Base-by-base conservation (phyloP, 2,113 vertebrate species). In the Chamaea fasciata region DNA sequence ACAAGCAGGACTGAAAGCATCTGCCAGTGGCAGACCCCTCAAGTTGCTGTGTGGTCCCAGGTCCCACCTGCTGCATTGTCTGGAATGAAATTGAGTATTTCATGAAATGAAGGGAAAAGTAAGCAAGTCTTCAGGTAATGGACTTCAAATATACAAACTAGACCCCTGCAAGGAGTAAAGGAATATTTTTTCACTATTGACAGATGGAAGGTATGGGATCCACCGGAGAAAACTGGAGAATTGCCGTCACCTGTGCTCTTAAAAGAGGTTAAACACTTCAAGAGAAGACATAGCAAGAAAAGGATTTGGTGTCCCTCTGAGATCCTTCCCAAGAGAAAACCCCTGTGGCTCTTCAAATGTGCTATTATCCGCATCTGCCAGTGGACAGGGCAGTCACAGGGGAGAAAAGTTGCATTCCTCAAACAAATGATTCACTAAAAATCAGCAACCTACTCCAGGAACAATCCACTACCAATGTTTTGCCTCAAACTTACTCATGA, bases 21-120 rank as follows among this genome's bases (percentile, higher is more conserved):
- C 27, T n/a, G 50, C 9, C 39, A 70, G 4, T 5, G 35, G 33
- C 52, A 46, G 12, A 9, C 26, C 64, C 46, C 26, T 5, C 8
- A 4, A 41, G 31, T 3, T 65, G 15, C 22, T 20, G 1, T 0
- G 0, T 0, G 4, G 39, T 44, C 35, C 42, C 60, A 68, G 14
- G 42, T 30, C 46, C n/a, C 28, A 53, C 27, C n/a, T 77, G 33
- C 50, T 74, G 55, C 60, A 12, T 14, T 4, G 0, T 7, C 52
- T 53, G 63, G 11, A 80, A 62, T 27, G 9, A 47, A 64, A 33
- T 0, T 0, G 44, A 49, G 19, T 17, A 15, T 44, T 19, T 64
- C 5, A 18, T 18, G 21, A 5, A 30, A 44, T 20, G 44, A 80
- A 70, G 33, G 33, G 20, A 73, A 56, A 82, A 82, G 21, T 7